Evolutionary conservation across 2,797 vertebrate genomes (phyloP).

Genomic region (Amblyraja radiata): DNA sequence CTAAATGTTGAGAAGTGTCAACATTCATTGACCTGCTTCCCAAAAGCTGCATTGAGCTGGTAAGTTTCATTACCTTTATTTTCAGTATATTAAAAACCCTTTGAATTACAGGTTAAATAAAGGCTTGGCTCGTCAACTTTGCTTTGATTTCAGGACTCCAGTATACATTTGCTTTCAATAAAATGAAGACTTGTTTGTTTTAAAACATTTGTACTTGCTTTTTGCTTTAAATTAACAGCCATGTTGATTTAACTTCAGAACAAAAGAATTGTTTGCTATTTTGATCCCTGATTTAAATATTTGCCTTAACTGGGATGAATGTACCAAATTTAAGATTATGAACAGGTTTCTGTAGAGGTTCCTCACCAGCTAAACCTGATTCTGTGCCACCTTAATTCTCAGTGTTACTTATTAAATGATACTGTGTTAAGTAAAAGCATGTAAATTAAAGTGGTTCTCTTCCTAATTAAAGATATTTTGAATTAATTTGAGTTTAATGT

Average conservation of each 20-base stretch:
- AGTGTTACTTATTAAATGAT: not conserved
- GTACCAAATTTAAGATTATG: not conserved
- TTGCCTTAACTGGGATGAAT: not conserved
- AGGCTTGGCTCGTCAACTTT: not conserved
- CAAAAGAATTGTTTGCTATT: not conserved
- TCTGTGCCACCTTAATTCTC: not conserved
- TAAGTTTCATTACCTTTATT: not conserved
- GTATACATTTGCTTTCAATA: not conserved
- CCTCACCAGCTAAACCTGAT: not conserved
- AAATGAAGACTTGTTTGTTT: conserved; percentile 18
- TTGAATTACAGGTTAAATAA: not conserved
- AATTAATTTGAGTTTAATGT: not conserved
- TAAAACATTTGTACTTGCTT: not conserved
- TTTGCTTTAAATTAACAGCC: not conserved
- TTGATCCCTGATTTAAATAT: not conserved
- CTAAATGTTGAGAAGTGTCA: not conserved
- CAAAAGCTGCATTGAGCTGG: not conserved
- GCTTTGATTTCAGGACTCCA: not conserved
- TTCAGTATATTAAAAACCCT: not conserved
- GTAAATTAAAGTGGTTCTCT: not conserved
- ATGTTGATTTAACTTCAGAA: not conserved
- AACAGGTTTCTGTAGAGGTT: not conserved
- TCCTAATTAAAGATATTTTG: not conserved
- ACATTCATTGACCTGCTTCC: not conserved
- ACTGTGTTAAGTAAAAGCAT: not conserved